These are phyloP conservation scores for Lomographa bimaculata DNA, from an alignment of 2,888 invertebrate genomes.

Conservation along the genomic window DNA sequence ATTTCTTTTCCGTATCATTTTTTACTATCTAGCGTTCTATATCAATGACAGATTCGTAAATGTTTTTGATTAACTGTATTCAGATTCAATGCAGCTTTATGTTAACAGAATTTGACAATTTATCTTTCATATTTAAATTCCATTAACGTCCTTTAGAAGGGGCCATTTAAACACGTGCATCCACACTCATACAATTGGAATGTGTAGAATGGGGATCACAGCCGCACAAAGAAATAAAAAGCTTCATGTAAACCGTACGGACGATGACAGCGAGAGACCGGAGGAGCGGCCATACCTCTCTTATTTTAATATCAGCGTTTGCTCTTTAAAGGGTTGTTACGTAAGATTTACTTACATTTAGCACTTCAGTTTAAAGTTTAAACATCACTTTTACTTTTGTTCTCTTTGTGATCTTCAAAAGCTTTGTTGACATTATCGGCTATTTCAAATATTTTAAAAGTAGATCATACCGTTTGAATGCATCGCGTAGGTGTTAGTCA, in stretches of 20 bases:
- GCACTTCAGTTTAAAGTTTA: slow-evolving; percentile 10
- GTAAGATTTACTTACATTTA: slow-evolving; percentile 23
- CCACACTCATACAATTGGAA: slow-evolving; percentile 61
- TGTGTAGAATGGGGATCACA: slow-evolving; percentile 56
- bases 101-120: slow-evolving; percentile 11
- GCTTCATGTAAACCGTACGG: slow-evolving; percentile 24
- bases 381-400: slow-evolving; percentile 13
- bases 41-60: slow-evolving; percentile 8
- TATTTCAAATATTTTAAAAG: slow-evolving; percentile 13
- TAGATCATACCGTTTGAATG: slow-evolving; percentile 3
- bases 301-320: slow-evolving; percentile 28
- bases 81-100: not conserved
- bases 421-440: slow-evolving; percentile 9
- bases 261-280: slow-evolving; percentile 31
- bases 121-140: slow-evolving; percentile 31
- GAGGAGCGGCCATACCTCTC: slow-evolving; percentile 20
- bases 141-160: slow-evolving; percentile 29
- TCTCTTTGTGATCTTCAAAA: slow-evolving; percentile 10
- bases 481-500: slow-evolving; percentile 15
- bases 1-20: slow-evolving; percentile 32
- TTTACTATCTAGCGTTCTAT: slow-evolving; percentile 21
- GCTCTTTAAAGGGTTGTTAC: slow-evolving; percentile 20
- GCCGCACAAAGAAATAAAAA: slow-evolving; percentile 47
- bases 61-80: slow-evolving; percentile 11
- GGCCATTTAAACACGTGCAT: slow-evolving; percentile 53